Base-by-base conservation (phyloP, 2,888 invertebrate species). In the Trissolcus japonicus region DNA sequence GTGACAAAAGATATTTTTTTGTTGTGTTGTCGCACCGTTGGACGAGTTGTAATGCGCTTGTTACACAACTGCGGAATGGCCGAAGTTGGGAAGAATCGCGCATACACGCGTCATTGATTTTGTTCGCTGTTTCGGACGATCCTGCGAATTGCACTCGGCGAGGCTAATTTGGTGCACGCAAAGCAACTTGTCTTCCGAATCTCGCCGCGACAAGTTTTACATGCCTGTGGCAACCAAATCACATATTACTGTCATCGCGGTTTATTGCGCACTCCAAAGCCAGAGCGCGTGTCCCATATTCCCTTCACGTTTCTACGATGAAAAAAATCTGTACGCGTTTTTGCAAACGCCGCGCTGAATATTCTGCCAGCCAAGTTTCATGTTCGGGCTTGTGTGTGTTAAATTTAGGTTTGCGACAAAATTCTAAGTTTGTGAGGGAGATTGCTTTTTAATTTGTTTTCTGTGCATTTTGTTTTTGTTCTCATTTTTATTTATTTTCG, bases 131-230 rank as follows among this genome's bases (percentile, higher is more conserved):
- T 61, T 67, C 51, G 61, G 50, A 41, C 57, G 21, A 71, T 62
- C 56, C 62, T 50, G 35, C 35, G 35, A 35, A 6, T 35, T 35
- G 35, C 35, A 35, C 35, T 35, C 71, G 48, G 55, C 55, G 62
- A 57, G 56, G 62, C 57, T 71, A 62, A 71, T 71, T 71, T 62
- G 62, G 62, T 62, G 62, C 71, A 71, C 57, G 71, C 51, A 51
- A 71, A 55, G 61, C 71, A 71, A 71, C 68, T 68, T 61, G 61
- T 68, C 68, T 68, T 68, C 48, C 61, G 16, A 68, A 25, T 50
- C 59, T 65, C n/a, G n/a, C 17, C 46, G 35, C 67, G 53, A 67
- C 67, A 53, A 66, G 59, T 59, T 67, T 59, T 59, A 67, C 67
- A 59, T 67, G 59, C 59, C 53, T 54, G 67, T 54, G 59, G 67